Conservation (phyloP, 2,113 vertebrate species). For the Hydrochoerus hydrochaeris region DNA sequence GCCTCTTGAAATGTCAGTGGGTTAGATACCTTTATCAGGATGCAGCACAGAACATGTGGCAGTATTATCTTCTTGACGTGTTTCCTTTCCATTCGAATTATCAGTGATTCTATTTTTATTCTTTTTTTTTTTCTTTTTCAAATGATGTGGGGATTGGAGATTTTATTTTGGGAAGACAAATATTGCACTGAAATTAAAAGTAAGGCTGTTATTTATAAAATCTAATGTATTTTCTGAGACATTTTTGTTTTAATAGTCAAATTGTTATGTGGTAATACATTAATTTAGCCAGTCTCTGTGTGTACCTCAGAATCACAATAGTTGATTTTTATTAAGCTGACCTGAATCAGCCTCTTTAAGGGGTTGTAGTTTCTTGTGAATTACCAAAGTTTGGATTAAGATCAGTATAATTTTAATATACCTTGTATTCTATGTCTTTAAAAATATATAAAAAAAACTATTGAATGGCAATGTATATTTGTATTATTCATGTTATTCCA, state of each 20-base stretch:
- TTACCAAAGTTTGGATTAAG: slow-evolving; percentile 9
- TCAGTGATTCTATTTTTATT: slow-evolving; percentile 54
- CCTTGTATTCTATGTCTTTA: not conserved
- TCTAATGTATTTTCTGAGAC: slow-evolving; percentile 51
- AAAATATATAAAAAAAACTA: slow-evolving; percentile 8
- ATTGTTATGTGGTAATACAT: slow-evolving; percentile 35
- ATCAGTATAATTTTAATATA: slow-evolving; percentile 46
- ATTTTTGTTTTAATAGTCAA: slow-evolving; percentile 34
- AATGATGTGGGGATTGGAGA: slow-evolving; percentile 25
- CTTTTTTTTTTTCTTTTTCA: not conserved
- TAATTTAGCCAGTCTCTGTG: not conserved
- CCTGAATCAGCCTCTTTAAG: not conserved
- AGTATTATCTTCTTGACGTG: slow-evolving; percentile 4
- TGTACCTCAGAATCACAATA: not conserved
- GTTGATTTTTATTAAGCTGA: slow-evolving; percentile 43
- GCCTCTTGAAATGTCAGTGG: slow-evolving; percentile 26
- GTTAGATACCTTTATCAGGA: not conserved
- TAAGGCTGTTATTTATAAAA: slow-evolving; percentile 50
- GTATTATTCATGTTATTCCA: slow-evolving; percentile 51
- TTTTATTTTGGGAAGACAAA: slow-evolving; percentile 27
- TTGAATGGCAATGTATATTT: slow-evolving; percentile 21
- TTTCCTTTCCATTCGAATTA: slow-evolving; percentile 61
- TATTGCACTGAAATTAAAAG: slow-evolving; percentile 41
- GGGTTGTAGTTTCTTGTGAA: slow-evolving; percentile 20
- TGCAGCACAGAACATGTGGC: not conserved